These are phyloP conservation scores for Litocranius walleri DNA, from an alignment of 2,113 vertebrate genomes.

Conservation along the genomic window DNA sequence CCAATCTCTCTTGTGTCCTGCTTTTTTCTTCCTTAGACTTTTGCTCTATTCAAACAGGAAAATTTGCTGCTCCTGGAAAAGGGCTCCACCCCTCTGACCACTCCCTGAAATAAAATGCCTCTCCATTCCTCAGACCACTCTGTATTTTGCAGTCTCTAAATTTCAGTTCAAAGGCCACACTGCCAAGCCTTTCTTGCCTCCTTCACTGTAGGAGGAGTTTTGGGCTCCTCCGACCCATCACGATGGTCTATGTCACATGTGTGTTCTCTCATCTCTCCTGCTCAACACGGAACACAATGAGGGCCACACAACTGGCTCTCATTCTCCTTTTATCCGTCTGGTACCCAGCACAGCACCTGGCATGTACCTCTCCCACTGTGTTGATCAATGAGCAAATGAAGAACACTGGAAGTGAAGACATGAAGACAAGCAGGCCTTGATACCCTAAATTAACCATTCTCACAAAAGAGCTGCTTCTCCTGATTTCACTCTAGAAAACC, in stretches of 20 bases:
- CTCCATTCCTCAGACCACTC: background rate
- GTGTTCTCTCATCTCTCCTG: background rate
- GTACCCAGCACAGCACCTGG: background rate
- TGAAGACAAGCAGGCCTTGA: background rate
- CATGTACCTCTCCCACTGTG: background rate
- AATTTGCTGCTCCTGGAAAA: background rate
- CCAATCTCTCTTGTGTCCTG: background rate
- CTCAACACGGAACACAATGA: background rate
- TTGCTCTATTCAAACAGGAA: background rate
- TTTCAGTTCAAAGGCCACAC: background rate
- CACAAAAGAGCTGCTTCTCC: background rate
- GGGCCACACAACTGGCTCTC: background rate
- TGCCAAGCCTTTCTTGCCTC: background rate
- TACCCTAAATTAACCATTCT: background rate
- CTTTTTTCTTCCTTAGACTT: background rate
- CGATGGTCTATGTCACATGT: rapidly evolving
- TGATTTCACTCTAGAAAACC: background rate
- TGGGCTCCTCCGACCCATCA: background rate
- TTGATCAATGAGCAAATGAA: background rate
- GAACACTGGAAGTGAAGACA: background rate
- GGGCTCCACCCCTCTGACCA: background rate
- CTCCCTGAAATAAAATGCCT: background rate
- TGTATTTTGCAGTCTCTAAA: background rate
- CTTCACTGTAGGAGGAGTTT: background rate
- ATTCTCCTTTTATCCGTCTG: background rate